Base-by-base conservation (phyloP, 2,888 invertebrate genomes). In the Hesperia comma region DNA sequence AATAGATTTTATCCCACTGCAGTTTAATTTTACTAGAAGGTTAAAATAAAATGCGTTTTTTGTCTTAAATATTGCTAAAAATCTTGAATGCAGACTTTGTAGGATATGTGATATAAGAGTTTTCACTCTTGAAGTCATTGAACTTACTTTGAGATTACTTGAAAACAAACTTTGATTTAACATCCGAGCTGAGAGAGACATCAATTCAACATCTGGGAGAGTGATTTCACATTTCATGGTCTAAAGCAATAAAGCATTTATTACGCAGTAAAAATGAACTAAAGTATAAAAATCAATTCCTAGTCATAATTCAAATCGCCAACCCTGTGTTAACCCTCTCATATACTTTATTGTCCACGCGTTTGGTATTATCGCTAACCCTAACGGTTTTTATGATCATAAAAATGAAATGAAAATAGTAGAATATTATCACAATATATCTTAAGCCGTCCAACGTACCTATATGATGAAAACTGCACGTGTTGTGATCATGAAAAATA, bases 301-400 rank as follows among this genome's bases (percentile, higher is more conserved):
- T 54, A 17, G 17, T 62, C 12, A 55, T 15, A 43, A 17, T 46
- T 54, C 57, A 40, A 63, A 51, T 46, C 49, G 63, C 4, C 57
- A 63, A 17, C 63, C 63, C 63, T 63, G 41, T 37, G 37, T n/a
- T 40, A 40, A 51, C 21, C 15, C 43, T 43, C 40, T 46, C 63
- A n/a, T 43, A 56, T 43, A 56, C 57, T 56, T 55, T 63, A 53
- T 61, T 61, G 57, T 63, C 51, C 63, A 51, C 63, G 57, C 40
- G 26, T 57, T 55, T 57, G 49, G 57, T 57, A 63, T 51, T 63
- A 63, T 51, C 12, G 19, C 43, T 32, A 19, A 63, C 55, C 41
- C 49, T 41, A 53, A 14, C 32, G 21, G 21, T 40, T 40, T 62
- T 63, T 57, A 56, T 37, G 49, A 33, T 33, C 43, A 57, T 57